These are phyloP conservation scores for Ornithoptera alexandrae DNA, from an alignment of 2,888 invertebrate genomes.

Conservation along the genomic window DNA sequence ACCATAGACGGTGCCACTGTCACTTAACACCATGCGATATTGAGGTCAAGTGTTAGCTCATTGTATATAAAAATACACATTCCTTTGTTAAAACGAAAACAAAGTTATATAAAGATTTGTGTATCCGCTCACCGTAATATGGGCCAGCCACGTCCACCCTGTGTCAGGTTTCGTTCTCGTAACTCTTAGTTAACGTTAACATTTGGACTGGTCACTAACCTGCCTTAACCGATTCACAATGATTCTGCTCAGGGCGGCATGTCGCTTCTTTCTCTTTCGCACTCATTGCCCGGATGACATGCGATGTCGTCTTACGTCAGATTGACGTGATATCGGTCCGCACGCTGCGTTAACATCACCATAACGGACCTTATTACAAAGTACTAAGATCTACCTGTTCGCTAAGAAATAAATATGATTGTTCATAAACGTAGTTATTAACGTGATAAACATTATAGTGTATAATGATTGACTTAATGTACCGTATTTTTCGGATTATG, in stretches of 20 bases:
- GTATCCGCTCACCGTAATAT: slow-evolving; percentile 9
- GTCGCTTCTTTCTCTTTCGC: neutral
- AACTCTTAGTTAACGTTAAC: slow-evolving; percentile 10
- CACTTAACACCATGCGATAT: too few relatives aligned
- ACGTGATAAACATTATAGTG: too few relatives aligned
- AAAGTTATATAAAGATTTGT: slow-evolving; percentile 2
- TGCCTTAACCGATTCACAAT: slow-evolving; percentile 18
- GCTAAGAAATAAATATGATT: neutral
- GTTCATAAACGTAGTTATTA: too few relatives aligned
- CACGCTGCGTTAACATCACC: neutral
- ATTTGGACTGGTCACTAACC: slow-evolving; percentile 22
- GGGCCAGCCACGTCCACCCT: neutral
- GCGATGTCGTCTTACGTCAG: slow-evolving; percentile 19
- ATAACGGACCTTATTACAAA: neutral
- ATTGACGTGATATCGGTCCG: neutral
- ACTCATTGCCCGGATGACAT: slow-evolving; percentile 3
- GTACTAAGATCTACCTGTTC: neutral
- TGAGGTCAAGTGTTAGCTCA: too few relatives aligned
- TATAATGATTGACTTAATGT: neutral
- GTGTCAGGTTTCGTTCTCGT: slow-evolving; percentile 17
- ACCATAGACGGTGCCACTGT: too few relatives aligned
- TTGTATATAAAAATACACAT: neutral
- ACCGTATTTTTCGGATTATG: too few relatives aligned
- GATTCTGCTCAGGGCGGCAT: neutral
- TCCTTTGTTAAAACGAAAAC: neutral